phyloP scores from a whole-genome alignment of 2,888 invertebrate genomes.

The Agapostemon virescens region DNA sequence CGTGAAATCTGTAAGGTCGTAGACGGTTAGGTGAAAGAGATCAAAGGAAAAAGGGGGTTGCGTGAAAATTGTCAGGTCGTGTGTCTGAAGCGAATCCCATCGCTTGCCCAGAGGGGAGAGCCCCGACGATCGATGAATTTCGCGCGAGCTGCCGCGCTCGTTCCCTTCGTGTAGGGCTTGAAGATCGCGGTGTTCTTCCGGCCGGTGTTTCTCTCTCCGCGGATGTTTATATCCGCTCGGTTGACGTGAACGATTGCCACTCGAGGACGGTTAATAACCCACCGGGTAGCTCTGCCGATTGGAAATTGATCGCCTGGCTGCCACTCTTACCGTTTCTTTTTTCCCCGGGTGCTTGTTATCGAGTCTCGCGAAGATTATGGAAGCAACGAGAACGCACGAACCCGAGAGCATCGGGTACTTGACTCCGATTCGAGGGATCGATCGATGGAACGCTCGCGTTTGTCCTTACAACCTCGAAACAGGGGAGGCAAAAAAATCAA shows the following conservation, averaged over 20 bases:
- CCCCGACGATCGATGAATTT: slow-evolving; percentile 59
- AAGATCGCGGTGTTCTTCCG: slow-evolving; percentile 39
- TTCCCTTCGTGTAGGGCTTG: slow-evolving; percentile 34
- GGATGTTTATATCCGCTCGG: slow-evolving; percentile 46
- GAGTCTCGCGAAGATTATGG: slow-evolving; percentile 45
- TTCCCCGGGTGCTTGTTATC: slow-evolving; percentile 48
- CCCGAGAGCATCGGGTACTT: slow-evolving; percentile 39
- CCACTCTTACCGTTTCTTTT: slow-evolving; percentile 4
- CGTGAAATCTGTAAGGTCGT: slow-evolving; percentile 8
- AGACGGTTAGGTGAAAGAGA: slow-evolving; percentile 5
- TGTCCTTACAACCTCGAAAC: slow-evolving; percentile 34
- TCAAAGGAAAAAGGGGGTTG: slow-evolving; percentile 12
- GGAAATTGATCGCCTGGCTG: slow-evolving; percentile 52
- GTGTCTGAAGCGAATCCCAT: neutral
- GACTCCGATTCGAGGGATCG: slow-evolving; percentile 51
- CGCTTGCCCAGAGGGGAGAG: slow-evolving; percentile 13
- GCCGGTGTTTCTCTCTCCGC: slow-evolving; percentile 34
- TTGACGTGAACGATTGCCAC: slow-evolving; percentile 40
- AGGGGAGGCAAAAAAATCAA: slow-evolving; percentile 14
- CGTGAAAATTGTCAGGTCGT: slow-evolving; percentile 11
- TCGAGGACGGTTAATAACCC: slow-evolving; percentile 61
- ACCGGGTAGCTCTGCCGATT: slow-evolving; percentile 37
- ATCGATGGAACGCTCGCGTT: slow-evolving; percentile 49
- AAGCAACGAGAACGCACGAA: slow-evolving; percentile 31
- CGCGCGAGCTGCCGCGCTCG: slow-evolving; percentile 21